Conservation (phyloP, 2,797 vertebrate species). For the Caiman crocodilus region DNA sequence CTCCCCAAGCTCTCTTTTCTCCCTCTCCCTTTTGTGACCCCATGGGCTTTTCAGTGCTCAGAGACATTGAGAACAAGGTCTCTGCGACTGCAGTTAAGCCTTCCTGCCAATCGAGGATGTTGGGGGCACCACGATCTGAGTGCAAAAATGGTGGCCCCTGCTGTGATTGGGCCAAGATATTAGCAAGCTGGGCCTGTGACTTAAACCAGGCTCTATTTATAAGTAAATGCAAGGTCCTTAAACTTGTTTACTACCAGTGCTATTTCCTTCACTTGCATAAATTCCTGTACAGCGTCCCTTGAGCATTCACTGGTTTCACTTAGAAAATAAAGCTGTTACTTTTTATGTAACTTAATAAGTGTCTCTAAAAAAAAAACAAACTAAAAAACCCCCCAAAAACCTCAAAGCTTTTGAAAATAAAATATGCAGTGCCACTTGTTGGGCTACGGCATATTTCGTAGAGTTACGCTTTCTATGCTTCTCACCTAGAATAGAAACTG, state of each 20-base stretch:
- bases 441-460: background rate
- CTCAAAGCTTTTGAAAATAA: background rate
- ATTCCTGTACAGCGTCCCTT: background rate
- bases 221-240: constrained; percentile 14
- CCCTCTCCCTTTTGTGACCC: no score
- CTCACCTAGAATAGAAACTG: background rate
- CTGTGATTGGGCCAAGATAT: no score
- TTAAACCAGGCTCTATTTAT: background rate
- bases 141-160: no score
- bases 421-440: background rate
- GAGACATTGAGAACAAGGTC: no score
- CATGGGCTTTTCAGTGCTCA: no score
- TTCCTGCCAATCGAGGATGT: no score
- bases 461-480: background rate
- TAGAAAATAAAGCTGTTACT: background rate
- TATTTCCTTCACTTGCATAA: background rate
- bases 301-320: background rate
- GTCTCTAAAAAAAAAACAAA: background rate
- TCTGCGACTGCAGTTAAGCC: no score
- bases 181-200: no score
- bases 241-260: background rate
- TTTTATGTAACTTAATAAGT: background rate
- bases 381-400: no score
- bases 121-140: no score
- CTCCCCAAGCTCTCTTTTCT: no score